A percentile compares a stretch with the other conserved stretches of the same genome.
Conservation (phyloP, 1,140 invertebrate genomes). For the Tetramorium parvispinum region DNA sequence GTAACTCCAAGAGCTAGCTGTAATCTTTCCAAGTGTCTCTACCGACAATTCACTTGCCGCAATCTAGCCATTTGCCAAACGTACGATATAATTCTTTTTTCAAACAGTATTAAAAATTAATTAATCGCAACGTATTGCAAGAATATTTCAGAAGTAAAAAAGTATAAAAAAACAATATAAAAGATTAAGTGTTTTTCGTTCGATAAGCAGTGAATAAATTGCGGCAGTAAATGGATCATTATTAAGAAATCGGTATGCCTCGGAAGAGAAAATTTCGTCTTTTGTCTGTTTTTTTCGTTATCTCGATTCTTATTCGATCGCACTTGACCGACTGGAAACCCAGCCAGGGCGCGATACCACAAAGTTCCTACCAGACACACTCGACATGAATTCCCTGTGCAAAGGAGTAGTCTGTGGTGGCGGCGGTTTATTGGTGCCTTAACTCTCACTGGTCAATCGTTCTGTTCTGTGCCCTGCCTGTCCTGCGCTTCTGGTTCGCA, state of each 20-base stretch:
- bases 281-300: neutral
- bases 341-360: constrained; percentile 54
- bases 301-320: constrained; percentile 35
- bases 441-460: constrained; percentile 85
- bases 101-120: neutral
- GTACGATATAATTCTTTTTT: neutral
- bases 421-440: constrained; percentile 81
- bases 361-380: constrained; percentile 63
- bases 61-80: constrained; percentile 12
- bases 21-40: constrained; percentile 18
- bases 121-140: neutral
- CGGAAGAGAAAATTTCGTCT: constrained; percentile 1
- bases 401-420: constrained; percentile 81
- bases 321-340: constrained; percentile 40
- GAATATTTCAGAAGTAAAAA: neutral
- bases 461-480: constrained; percentile 83
- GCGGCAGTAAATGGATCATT: constrained; percentile 29
- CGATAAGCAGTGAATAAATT: constrained; percentile 29
- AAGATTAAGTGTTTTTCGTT: neutral
- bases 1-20: constrained; percentile 44
- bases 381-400: constrained; percentile 72
- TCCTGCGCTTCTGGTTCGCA: constrained; percentile 84
- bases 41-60: constrained; percentile 22
- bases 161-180: neutral
- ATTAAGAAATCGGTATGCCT: neutral